Conservation (phyloP, 2,797 vertebrate species). For the Taeniopygia guttata region DNA sequence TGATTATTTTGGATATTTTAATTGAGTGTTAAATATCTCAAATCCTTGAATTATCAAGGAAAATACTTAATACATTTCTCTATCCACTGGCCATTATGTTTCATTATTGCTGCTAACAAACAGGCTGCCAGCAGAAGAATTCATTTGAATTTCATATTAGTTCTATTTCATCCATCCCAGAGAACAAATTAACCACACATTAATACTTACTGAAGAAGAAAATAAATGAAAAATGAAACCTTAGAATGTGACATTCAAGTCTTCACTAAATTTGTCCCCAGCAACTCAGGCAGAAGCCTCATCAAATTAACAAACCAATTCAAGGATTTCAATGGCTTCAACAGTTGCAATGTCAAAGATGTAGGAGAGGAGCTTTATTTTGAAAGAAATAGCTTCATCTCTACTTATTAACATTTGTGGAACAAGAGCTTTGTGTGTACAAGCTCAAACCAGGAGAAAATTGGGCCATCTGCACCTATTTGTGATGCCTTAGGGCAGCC, state of each 20-base stretch:
- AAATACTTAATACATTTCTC: background rate
- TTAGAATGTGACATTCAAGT: background rate
- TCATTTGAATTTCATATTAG: slow-evolving; percentile 50
- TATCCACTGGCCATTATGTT: background rate
- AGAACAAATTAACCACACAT: slow-evolving; percentile 31
- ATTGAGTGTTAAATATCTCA: background rate
- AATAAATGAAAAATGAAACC: slow-evolving; percentile 30
- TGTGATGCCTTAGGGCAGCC: background rate
- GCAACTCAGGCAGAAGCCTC: background rate
- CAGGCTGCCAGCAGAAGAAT: slow-evolving; percentile 8
- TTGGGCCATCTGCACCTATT: background rate
- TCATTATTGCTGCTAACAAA: slow-evolving; percentile 44
- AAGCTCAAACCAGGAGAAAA: background rate
- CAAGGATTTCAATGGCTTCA: background rate
- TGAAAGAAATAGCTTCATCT: background rate
- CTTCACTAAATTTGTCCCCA: background rate
- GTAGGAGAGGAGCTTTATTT: background rate
- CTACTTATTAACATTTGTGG: background rate
- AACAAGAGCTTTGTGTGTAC: background rate
- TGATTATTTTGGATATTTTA: background rate
- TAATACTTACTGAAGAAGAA: slow-evolving; percentile 34
- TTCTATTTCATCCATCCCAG: slow-evolving; percentile 25
- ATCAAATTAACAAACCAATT: background rate
- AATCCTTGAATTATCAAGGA: background rate
- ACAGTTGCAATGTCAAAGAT: background rate